Base-by-base conservation (phyloP, 2,888 invertebrate genomes). In the Drosophila neonasuta region DNA sequence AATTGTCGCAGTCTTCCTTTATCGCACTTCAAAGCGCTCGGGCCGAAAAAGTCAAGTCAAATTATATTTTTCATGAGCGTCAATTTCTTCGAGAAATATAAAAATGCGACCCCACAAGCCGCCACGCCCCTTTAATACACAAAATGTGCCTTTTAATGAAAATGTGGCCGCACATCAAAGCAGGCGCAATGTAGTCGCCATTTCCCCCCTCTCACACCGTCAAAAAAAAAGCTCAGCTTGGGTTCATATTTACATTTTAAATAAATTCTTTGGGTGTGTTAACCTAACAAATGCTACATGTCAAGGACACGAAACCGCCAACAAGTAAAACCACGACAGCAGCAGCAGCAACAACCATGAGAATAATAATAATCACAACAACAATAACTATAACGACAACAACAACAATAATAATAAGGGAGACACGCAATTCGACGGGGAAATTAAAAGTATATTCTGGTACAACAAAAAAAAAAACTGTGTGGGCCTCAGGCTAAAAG, bases 131-230 rank as follows among this genome's bases (percentile, higher is more conserved):
- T 41, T 61, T 45, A 50, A 58, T 65, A 45, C 24, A 30, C 7
- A 51, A 64, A 74, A 55, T 52, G 45, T 42, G 39, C 36, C 45
- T 60, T 61, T 63, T 73, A 63, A 70, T 74, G 70, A 66, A 74
- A 74, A 66, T 66, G 57, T 48, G 56, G 62, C 49, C 41, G 68
- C 59, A 75, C 72, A 75, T 75, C 68, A 75, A 71, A 75, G 75
- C 39, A 58, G 41, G 39, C 39, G 39, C 15, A 41, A 8, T 6
- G 39, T 15, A 36, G 36, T 3, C 39, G 13, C 39, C 39, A n/a
- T 24, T 24, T 24, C 13, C 39, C 3, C 34, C 11, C 3, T 3
- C 34, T 50, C 52, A 57, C 52, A 44, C 20, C 4, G 24, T 6
- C 24, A 6, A 24, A 24, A 24, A 13, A 30, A 41, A 34, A 42